These are phyloP conservation scores for Harpalus rubripes DNA, from an alignment of 2,888 invertebrate genomes.

Conservation along the genomic window DNA sequence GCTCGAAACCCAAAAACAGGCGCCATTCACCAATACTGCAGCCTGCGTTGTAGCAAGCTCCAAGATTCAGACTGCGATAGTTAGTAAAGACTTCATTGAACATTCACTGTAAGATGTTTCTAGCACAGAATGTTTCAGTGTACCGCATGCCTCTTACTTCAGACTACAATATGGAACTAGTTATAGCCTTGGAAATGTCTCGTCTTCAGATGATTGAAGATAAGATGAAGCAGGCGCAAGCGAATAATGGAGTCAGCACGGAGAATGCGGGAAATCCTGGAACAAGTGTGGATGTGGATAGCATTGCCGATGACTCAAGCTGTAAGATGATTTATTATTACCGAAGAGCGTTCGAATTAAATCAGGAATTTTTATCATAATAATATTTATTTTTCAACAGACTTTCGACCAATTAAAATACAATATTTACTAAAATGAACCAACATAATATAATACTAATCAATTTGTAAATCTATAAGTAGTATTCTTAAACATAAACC, in stretches of 20 bases:
- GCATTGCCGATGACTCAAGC: conserved; percentile 69
- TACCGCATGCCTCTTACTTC: conserved; percentile 73
- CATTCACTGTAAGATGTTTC: conserved; percentile 48
- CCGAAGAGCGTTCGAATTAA: too few species aligned
- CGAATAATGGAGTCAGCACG: conserved; percentile 69
- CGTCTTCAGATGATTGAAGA: conserved; percentile 84
- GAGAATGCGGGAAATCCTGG: conserved; percentile 73
- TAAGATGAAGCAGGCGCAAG: conserved; percentile 78
- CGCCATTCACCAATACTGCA: conserved; percentile 80
- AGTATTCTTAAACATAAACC: too few species aligned
- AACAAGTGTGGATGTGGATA: conserved; percentile 76
- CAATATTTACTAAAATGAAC: too few species aligned
- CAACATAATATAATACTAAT: too few species aligned
- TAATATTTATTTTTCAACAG: too few species aligned
- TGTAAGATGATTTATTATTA: conserved; percentile 28
- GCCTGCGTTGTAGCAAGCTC: conserved; percentile 77
- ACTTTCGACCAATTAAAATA: too few species aligned
- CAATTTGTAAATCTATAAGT: too few species aligned
- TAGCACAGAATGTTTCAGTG: conserved; percentile 69
- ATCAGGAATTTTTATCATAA: too few species aligned
- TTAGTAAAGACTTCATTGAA: conserved; percentile 70
- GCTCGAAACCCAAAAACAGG: conserved; percentile 79
- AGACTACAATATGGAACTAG: conserved; percentile 82
- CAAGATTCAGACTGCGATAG: conserved; percentile 73
- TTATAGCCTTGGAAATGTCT: conserved; percentile 85